phyloP scores from a whole-genome alignment of 2,797 vertebrate genomes.

The Danio albolineatus region DNA sequence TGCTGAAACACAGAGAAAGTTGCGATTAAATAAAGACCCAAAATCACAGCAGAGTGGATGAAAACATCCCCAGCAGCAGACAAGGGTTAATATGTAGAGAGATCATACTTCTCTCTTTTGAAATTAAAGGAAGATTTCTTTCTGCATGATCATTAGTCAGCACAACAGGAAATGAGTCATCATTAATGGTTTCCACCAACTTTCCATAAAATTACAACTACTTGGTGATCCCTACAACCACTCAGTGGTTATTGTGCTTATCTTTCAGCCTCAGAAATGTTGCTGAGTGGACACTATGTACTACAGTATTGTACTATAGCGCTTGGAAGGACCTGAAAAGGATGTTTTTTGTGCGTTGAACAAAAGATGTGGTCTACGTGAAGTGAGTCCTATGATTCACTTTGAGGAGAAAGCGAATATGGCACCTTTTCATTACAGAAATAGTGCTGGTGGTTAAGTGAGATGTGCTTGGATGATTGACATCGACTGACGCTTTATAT shows the following conservation, averaged over 20 bases:
- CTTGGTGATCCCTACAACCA: slow-evolving; percentile 11
- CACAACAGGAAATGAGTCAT: slow-evolving; percentile 27
- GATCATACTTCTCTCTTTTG: slow-evolving; percentile 7
- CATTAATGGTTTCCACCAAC: slow-evolving; percentile 20
- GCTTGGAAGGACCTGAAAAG: slow-evolving; percentile 23
- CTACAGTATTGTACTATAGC: too few species aligned
- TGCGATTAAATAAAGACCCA: too few species aligned
- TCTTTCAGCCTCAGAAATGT: background rate
- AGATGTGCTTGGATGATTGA: slow-evolving; percentile 20
- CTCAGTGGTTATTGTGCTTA: background rate
- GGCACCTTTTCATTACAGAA: slow-evolving; percentile 40
- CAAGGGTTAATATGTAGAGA: background rate
- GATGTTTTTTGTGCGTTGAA: slow-evolving; percentile 4
- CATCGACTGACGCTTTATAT: slow-evolving; percentile 22
- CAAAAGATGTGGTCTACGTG: slow-evolving; percentile 27
- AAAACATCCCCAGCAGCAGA: too few species aligned
- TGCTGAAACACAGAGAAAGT: too few species aligned
- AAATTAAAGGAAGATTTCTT: slow-evolving; percentile 32
- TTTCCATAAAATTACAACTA: slow-evolving; percentile 20
- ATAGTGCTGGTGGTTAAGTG: slow-evolving; percentile 26
- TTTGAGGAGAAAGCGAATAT: slow-evolving; percentile 10
- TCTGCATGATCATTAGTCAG: slow-evolving; percentile 17
- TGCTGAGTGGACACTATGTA: slow-evolving; percentile 16
- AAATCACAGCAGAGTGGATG: too few species aligned
- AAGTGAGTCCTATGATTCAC: slow-evolving; percentile 20